Conservation (phyloP, 2,888 invertebrate genomes). For the Dione juno region DNA sequence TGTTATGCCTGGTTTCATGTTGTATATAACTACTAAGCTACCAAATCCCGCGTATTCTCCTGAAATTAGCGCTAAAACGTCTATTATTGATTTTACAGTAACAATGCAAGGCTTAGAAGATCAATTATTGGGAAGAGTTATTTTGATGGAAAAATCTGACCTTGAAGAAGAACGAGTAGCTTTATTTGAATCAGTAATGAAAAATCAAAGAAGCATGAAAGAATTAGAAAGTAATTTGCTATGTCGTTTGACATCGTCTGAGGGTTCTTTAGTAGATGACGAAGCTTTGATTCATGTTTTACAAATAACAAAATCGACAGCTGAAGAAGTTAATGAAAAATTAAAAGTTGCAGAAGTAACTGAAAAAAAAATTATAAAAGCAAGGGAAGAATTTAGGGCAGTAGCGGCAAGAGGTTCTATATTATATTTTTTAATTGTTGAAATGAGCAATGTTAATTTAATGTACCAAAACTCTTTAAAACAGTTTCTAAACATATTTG, state of each 20-base stretch:
- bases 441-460: conserved; percentile 97
- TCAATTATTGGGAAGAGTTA: conserved; percentile 95
- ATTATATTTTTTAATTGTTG: conserved; percentile 97
- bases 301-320: conserved; percentile 93
- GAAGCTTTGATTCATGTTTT: conserved; percentile 96
- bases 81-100: conserved; percentile 98
- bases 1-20: conserved; percentile 96
- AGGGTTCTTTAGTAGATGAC: conserved; percentile 97
- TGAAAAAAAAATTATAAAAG: conserved; percentile 96
- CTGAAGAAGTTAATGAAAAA: conserved; percentile 97
- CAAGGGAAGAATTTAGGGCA: conserved; percentile 97
- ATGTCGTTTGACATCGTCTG: conserved; percentile 94
- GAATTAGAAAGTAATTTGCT: conserved; percentile 96
- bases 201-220: conserved; percentile 97
- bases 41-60: conserved; percentile 98
- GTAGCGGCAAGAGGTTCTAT: conserved; percentile 97
- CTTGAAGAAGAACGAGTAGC: conserved; percentile 96
- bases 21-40: conserved; percentile 97
- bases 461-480: conserved; percentile 99
- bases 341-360: conserved; percentile 95
- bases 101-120: conserved; percentile 98
- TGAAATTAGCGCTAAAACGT: conserved; percentile 97
- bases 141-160: conserved; percentile 97
- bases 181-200: conserved; percentile 97
- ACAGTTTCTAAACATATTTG: conserved; percentile 96